Percentiles rank a stretch among this genome's conserved stretches.
phyloP scores from a whole-genome alignment of 2,113 vertebrate species.

The Macrotus californicus region DNA sequence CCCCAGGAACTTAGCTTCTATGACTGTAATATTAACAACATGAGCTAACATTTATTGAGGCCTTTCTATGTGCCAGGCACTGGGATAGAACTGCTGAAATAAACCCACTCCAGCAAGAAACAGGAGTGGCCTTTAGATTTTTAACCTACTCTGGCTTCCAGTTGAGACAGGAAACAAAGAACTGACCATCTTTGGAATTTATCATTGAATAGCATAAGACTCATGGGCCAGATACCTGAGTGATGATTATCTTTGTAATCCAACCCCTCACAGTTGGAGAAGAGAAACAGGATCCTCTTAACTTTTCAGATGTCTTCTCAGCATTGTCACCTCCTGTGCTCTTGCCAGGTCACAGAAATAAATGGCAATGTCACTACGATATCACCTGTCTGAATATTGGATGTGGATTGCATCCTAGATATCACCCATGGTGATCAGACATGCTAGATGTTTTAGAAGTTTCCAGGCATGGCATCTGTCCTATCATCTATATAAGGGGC shows the following conservation, averaged over 20 bases:
- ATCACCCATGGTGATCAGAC: background rate
- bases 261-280: background rate
- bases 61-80: background rate
- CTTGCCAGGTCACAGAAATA: background rate
- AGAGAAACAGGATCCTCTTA: background rate
- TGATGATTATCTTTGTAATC: background rate
- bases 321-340: background rate
- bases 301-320: background rate
- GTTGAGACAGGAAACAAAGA: background rate
- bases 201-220: background rate
- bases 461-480: background rate
- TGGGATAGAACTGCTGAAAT: background rate
- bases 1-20: background rate
- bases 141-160: background rate
- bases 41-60: rapidly evolving
- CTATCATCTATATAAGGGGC: background rate
- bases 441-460: background rate
- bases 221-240: background rate
- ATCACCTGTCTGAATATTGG: background rate
- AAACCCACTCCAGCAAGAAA: background rate
- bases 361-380: background rate
- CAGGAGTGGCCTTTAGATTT: background rate
- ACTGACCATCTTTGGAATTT: background rate
- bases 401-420: too few species aligned
- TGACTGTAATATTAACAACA: background rate